A percentile compares a stretch with the other conserved stretches of the same genome.
Conservation (phyloP, 2,888 invertebrate species). For the Athrips mouffetella region DNA sequence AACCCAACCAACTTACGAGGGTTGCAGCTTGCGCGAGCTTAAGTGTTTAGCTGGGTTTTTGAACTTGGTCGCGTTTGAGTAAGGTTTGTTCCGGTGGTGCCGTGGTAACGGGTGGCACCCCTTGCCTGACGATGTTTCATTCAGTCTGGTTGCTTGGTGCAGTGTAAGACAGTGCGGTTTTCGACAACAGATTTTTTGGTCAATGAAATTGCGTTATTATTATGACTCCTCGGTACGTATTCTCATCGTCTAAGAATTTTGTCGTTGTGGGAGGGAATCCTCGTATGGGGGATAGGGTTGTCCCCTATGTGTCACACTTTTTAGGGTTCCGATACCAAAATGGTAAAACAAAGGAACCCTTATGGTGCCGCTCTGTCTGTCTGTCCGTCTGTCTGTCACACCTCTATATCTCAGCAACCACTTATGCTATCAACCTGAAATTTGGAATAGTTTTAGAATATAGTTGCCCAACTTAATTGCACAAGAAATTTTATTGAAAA, state of each 20-base stretch:
- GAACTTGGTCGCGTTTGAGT: conserved; percentile 40
- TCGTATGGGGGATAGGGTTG: not conserved
- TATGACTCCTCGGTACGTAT: conserved; percentile 69
- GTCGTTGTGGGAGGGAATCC: not conserved
- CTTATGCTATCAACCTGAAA: too few relatives aligned
- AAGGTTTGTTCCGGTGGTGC: conserved; percentile 49
- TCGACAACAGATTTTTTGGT: conserved; percentile 30
- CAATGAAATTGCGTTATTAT: conserved; percentile 68
- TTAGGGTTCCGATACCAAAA: too few relatives aligned
- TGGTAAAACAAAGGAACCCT: too few relatives aligned
- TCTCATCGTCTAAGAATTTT: conserved; percentile 14
- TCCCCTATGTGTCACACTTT: not conserved
- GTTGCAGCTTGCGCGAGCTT: conserved; percentile 28
- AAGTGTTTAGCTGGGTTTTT: conserved; percentile 34
- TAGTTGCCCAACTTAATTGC: too few relatives aligned
- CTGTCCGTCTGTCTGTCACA: too few relatives aligned
- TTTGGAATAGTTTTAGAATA: too few relatives aligned
- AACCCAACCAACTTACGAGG: conserved; percentile 47
- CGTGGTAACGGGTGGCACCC: conserved; percentile 49
- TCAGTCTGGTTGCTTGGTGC: conserved; percentile 33
- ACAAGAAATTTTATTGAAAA: too few relatives aligned
- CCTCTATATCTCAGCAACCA: too few relatives aligned
- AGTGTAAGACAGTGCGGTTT: conserved; percentile 37
- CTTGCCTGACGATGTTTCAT: conserved; percentile 44
- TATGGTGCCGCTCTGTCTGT: too few relatives aligned